phyloP scores from a whole-genome alignment of 2,888 invertebrate genomes.

The Euproctis similis region DNA sequence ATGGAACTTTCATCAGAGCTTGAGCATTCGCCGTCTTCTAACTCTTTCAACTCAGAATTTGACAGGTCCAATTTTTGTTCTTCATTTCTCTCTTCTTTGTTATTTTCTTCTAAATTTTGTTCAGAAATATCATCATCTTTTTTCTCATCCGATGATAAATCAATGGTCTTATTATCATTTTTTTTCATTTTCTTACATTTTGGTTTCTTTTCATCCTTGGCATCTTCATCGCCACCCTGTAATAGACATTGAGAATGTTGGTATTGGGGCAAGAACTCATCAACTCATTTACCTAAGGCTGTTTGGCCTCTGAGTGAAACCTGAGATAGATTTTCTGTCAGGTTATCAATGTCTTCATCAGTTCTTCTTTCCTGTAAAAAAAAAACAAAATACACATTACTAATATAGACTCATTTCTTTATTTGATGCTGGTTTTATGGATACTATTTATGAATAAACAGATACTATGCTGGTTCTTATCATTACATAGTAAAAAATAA shows the following conservation, averaged over 20 bases:
- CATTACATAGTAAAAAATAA: no score
- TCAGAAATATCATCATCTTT: slow-evolving; percentile 9
- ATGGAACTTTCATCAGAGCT: slow-evolving; percentile 55
- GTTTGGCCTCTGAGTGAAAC: slow-evolving; percentile 65
- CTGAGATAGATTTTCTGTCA: slow-evolving; percentile 68
- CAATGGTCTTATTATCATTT: slow-evolving; percentile 10
- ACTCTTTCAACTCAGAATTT: slow-evolving; percentile 28
- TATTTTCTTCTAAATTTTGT: no score
- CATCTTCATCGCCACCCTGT: slow-evolving; percentile 53
- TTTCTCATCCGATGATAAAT: slow-evolving; percentile 16
- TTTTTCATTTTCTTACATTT: slow-evolving; percentile 28
- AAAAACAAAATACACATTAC: no score
- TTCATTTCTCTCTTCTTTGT: no score
- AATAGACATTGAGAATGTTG: slow-evolving; percentile 63
- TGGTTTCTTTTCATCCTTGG: slow-evolving; percentile 40
- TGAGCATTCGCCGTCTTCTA: slow-evolving; percentile 83
- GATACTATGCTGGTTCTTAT: no score
- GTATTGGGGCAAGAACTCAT: slow-evolving; percentile 49
- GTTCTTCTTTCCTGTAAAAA: slow-evolving; percentile 51
- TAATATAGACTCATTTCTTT: no score
- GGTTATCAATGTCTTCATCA: slow-evolving; percentile 57
- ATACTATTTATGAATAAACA: no score
- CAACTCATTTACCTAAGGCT: slow-evolving; percentile 71
- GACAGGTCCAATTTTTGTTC: slow-evolving; percentile 1
- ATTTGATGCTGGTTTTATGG: no score